Evolutionary conservation across 2,888 invertebrate genomes (phyloP), one percentile per base, ranked within the genome.

Genomic region (Brachyptera putata): DNA sequence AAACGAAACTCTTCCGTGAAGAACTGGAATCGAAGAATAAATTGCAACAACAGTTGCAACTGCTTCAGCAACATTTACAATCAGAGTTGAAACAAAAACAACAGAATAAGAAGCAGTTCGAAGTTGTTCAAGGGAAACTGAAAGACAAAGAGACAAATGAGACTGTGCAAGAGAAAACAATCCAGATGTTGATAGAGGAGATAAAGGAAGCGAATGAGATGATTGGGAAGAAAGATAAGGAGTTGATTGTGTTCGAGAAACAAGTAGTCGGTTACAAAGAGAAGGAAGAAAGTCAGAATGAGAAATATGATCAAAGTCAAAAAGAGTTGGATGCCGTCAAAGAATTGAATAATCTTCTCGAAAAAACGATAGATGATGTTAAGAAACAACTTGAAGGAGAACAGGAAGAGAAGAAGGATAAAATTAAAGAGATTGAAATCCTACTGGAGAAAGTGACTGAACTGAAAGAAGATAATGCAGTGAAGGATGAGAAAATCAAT

Each of bases 11-110:
- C 22, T 13, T 46, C 22, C 21, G 46, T 4, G 46, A 46, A 46
- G 46, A 46, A 24, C 11, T 46, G 24, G 46, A 46, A 21, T n/a
- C 46, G 24, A 46, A 46, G 24, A 24, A n/a, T n/a, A 46, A 46
- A 24, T 24, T 24, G 3, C 46, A 46, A 24, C 46, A 46, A n/a
- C 46, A 46, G 24, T n/a, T 46, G 46, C 46, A 46, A 21, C 24
- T 46, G 22, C 22, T 46, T n/a, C 46, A 46, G 2, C 46, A 46
- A 24, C 46, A 46, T 24, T 24, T 46, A 18, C 46, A 46, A 24
- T 24, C 21, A n/a, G 46, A 46, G 46, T 46, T 24, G 24, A 46
- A 46, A 24, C 21, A 9, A 13, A 46, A 46, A n/a, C 46, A 46
- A 5, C 46, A 46, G 24, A 21, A 21, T 18, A 24, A n/a, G 24